Evolutionary conservation across 2,113 vertebrate species (phyloP), one percentile per base, ranked within the genome.

Genomic region (Isurus oxyrinchus): DNA sequence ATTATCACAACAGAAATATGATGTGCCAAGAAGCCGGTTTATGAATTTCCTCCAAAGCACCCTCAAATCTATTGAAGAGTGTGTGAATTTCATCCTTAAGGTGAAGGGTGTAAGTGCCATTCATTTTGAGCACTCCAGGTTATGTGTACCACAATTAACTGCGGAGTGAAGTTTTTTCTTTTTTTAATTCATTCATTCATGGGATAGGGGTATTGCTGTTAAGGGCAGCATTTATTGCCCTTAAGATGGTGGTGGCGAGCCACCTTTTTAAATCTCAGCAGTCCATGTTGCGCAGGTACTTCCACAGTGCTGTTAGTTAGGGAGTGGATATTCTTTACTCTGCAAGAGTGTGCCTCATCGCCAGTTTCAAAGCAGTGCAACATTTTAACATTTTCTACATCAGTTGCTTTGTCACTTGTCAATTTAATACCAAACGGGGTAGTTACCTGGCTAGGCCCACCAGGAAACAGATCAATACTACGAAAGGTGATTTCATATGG

Each of bases 1-100:
- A 93, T 35, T 61, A 69, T 95, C 14, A 49, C 8, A 95, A 67
- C 63, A 69, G 88, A 95, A 95, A 95, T 27, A 95, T 95, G 14
- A 91, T 61, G 13, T 5, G 27, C 14, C 5, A 59, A 91, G n/a
- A 84, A 84, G 49, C 57, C 53, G 2, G 14, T 90, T 84, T 49
- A 84, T 57, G 53, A 31, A 61, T 59, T 91, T 91, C 57, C 57
- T 59, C 88, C 40, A 84, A 84, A 84, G 57, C 11, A 91, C 31
- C 4, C 8, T 59, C 35, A 59, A 21, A 91, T 27, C 55, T 16
- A 35, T 49, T 84, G n/a, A 49, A 44, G 81, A 21, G 19, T 49
- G 16, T 23, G 40, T 44, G 40, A 84, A 49, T 84, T 44, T 84
- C 19, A n/a, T 84, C 44, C 81, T 44, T 40, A 84, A 44, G 19